Percentiles rank a stretch among this genome's conserved stretches.
Evolutionary conservation across 2,113 vertebrate species (phyloP).

Genomic region (Neoarius graeffei): DNA sequence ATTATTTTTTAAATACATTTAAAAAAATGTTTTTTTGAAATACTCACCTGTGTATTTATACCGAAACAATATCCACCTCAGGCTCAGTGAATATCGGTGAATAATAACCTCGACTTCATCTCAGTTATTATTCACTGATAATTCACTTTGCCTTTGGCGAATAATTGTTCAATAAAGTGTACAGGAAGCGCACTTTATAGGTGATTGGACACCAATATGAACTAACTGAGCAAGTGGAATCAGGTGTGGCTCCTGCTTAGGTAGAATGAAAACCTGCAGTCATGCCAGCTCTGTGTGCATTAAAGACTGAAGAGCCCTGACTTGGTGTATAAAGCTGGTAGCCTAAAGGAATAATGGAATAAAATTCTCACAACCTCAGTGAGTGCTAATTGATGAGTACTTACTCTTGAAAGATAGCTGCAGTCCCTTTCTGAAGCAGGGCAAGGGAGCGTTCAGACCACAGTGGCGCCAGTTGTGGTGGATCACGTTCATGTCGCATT

Average conservation of each 20-base stretch:
- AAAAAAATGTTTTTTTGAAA: no score
- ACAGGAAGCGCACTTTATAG: background rate
- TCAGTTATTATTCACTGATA: no score
- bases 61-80: no score
- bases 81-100: no score
- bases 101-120: no score
- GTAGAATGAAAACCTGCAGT: background rate
- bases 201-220: background rate
- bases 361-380: background rate
- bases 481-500: slow-evolving; percentile 57
- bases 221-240: background rate
- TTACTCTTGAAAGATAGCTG: background rate
- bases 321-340: background rate
- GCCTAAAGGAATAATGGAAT: background rate
- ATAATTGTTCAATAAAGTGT: background rate
- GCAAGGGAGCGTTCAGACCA: slow-evolving; percentile 26
- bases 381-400: background rate
- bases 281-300: background rate
- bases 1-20: no score
- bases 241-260: background rate
- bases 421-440: background rate
- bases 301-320: background rate
- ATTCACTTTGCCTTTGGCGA: no score
- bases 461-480: slow-evolving; percentile 57
- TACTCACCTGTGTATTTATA: no score